Evolutionary conservation across 2,888 invertebrate genomes (phyloP).

Genomic region (Tetragonula carbonaria): DNA sequence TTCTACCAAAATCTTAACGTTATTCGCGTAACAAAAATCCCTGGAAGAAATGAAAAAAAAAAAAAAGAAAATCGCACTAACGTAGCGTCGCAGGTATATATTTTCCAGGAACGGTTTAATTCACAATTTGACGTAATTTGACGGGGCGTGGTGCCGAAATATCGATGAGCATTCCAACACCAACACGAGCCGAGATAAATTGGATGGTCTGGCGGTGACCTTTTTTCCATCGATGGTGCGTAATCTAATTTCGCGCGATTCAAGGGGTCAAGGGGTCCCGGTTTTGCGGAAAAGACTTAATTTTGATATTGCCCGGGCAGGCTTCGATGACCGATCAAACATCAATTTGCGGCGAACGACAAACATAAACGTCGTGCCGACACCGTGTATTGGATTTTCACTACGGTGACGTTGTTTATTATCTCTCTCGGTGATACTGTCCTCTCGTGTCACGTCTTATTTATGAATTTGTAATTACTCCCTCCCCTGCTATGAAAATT

Average conservation of each 20-base stretch:
- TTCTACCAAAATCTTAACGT: background rate
- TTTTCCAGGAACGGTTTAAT: slow-evolving; percentile 18
- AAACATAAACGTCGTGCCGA: background rate
- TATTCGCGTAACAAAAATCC: background rate
- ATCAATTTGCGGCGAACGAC: slow-evolving; percentile 14
- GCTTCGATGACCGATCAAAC: slow-evolving; percentile 30
- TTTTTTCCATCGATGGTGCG: slow-evolving; percentile 36
- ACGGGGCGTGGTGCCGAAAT: slow-evolving; percentile 21
- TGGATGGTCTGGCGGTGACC: slow-evolving; percentile 42
- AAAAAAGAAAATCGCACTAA: slow-evolving; percentile 8
- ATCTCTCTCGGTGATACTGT: background rate
- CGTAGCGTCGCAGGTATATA: background rate
- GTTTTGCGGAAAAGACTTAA: slow-evolving; percentile 11
- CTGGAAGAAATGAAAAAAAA: background rate
- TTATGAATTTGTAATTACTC: background rate
- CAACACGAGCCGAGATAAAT: slow-evolving; percentile 30
- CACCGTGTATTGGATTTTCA: background rate
- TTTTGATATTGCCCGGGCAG: slow-evolving; percentile 21
- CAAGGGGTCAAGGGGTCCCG: slow-evolving; percentile 22
- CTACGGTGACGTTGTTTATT: too few species aligned
- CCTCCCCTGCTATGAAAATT: background rate
- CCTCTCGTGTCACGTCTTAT: background rate
- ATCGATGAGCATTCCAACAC: slow-evolving; percentile 27
- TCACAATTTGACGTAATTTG: slow-evolving; percentile 43
- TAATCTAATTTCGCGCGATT: slow-evolving; percentile 48